phyloP scores from a whole-genome alignment of 2,797 vertebrate species.

The Rachycentron canadum region DNA sequence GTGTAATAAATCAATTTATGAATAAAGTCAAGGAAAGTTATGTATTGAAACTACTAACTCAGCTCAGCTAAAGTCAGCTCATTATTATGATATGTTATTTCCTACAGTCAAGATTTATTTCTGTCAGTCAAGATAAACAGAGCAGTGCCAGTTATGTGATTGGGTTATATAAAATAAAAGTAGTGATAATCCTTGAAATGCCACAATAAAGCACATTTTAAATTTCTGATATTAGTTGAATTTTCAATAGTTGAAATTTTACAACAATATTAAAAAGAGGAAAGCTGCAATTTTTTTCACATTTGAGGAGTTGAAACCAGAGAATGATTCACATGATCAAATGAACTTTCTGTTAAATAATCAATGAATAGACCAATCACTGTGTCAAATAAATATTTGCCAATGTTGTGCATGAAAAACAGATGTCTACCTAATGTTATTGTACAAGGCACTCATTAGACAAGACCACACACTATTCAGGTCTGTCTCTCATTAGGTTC shows the following conservation, averaged over 20 bases:
- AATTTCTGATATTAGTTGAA: background rate
- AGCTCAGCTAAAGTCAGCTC: background rate
- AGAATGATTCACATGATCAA: background rate
- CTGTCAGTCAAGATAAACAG: background rate
- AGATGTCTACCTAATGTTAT: background rate
- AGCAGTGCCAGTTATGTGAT: background rate
- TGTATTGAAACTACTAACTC: background rate
- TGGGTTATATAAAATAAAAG: no score
- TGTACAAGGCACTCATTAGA: background rate
- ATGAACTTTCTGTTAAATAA: background rate
- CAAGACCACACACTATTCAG: constrained; percentile 12
- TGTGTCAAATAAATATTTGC: background rate
- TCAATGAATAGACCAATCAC: no score
- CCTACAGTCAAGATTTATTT: background rate
- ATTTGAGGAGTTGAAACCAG: background rate
- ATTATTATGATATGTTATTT: background rate
- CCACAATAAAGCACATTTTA: background rate
- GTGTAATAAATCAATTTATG: no score
- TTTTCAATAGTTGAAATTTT: background rate
- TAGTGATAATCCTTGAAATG: background rate
- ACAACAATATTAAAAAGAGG: background rate
- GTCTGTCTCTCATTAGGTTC: constrained; percentile 29
- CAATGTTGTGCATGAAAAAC: background rate
- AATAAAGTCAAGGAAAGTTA: background rate
- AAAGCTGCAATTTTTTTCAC: background rate